These are phyloP conservation scores for Malthinus seriepunctatus DNA, from an alignment of 2,888 invertebrate genomes.

Conservation along the genomic window DNA sequence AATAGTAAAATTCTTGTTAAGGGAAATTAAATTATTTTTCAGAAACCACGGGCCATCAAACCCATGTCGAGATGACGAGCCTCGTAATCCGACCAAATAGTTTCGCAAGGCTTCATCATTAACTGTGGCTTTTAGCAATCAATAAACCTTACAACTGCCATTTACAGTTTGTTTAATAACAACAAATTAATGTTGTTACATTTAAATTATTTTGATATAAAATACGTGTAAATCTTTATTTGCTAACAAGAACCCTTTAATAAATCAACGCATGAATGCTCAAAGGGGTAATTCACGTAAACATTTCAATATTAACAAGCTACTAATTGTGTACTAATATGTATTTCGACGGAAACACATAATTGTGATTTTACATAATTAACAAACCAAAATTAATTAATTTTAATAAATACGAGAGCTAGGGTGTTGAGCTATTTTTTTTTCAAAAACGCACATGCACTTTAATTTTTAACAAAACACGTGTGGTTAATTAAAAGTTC, in stretches of 20 bases:
- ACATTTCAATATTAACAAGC: constrained; percentile 24
- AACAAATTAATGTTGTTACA: too few species aligned
- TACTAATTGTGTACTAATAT: constrained; percentile 20
- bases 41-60: constrained; percentile 24
- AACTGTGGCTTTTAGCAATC: constrained; percentile 38
- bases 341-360: constrained; percentile 7
- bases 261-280: constrained; percentile 17
- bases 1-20: too few species aligned
- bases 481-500: not conserved
- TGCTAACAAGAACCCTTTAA: constrained; percentile 16
- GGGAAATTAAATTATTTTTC: constrained; percentile 7
- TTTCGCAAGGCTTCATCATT: constrained; percentile 37
- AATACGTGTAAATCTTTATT: not conserved
- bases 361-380: constrained; percentile 14
- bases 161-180: constrained; percentile 27
- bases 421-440: not conserved
- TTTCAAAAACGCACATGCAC: not conserved
- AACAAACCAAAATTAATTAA: constrained; percentile 5
- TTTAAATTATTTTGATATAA: too few species aligned
- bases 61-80: constrained; percentile 27
- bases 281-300: constrained; percentile 24
- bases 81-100: constrained; percentile 33
- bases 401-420: not conserved
- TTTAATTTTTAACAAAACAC: not conserved
- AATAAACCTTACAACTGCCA: constrained; percentile 36